Conservation (phyloP, 2,113 vertebrate species). For the Perca flavescens region DNA sequence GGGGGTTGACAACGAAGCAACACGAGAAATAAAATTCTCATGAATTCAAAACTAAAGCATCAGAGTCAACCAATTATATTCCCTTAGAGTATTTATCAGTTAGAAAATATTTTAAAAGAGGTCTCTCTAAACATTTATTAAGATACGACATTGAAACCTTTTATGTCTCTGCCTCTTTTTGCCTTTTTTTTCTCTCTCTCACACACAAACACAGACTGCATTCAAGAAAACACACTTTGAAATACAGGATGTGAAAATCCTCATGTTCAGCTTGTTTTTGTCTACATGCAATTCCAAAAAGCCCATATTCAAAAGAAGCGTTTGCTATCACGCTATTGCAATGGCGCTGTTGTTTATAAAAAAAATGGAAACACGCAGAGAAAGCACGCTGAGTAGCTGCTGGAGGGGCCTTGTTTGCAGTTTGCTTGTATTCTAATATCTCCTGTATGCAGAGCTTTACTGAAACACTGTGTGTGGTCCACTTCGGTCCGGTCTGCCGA, state of each 20-base stretch:
- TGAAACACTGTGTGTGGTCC: constrained; percentile 83
- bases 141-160: constrained; percentile 51
- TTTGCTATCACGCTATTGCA: constrained; percentile 65
- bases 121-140: constrained; percentile 66
- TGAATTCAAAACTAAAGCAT: constrained; percentile 1
- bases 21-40: background rate
- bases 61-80: background rate
- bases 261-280: constrained; percentile 58
- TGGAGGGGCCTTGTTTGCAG: constrained; percentile 65
- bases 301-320: constrained; percentile 53
- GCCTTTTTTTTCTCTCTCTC: constrained; percentile 15
- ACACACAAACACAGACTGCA: constrained; percentile 54
- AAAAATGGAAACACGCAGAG: constrained; percentile 55
- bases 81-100: constrained; percentile 31
- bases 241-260: constrained; percentile 68
- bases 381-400: constrained; percentile 52
- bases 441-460: constrained; percentile 72
- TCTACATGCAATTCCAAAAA: constrained; percentile 53
- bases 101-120: constrained; percentile 36
- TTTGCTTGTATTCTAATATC: constrained; percentile 81
- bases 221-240: constrained; percentile 68
- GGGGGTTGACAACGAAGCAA: background rate
- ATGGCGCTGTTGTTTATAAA: constrained; percentile 74
- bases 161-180: constrained; percentile 39
- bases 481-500: constrained; percentile 55